Conservation (phyloP, 2,113 vertebrate genomes). For the Hyla sarda region DNA sequence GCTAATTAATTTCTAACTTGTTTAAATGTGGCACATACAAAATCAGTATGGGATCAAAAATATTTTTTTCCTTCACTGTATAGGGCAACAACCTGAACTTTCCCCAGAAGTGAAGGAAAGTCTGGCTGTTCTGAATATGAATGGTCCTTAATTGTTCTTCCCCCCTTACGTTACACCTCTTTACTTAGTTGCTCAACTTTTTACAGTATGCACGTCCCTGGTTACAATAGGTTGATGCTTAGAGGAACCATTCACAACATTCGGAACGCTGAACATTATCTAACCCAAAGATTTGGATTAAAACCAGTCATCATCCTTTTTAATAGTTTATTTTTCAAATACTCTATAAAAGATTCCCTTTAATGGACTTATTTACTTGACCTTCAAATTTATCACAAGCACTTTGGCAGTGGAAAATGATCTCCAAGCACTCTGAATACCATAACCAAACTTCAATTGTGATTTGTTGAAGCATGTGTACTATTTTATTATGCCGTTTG, state of each 20-base stretch:
- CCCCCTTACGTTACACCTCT: no score
- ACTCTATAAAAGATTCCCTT: constrained; percentile 1
- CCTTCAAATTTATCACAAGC: neutral
- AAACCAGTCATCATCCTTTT: neutral
- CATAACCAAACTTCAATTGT: neutral
- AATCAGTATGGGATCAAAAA: no score
- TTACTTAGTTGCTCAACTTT: no score
- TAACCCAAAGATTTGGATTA: neutral
- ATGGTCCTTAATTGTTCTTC: no score
- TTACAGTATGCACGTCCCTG: neutral
- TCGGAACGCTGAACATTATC: neutral
- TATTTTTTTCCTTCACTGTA: no score
- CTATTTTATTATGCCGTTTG: neutral
- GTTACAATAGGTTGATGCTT: neutral
- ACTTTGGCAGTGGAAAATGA: neutral
- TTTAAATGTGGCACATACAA: no score
- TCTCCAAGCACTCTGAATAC: neutral
- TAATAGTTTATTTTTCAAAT: constrained; percentile 22
- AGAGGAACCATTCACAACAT: neutral
- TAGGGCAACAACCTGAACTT: no score
- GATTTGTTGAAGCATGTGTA: neutral
- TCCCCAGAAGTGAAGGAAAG: no score
- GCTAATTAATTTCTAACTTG: no score
- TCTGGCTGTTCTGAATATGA: no score
- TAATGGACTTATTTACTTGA: constrained; percentile 19